Evolutionary conservation across 1,140 invertebrate genomes (phyloP), one percentile per base, ranked within the genome.

Genomic region (Aphis gossypii): DNA sequence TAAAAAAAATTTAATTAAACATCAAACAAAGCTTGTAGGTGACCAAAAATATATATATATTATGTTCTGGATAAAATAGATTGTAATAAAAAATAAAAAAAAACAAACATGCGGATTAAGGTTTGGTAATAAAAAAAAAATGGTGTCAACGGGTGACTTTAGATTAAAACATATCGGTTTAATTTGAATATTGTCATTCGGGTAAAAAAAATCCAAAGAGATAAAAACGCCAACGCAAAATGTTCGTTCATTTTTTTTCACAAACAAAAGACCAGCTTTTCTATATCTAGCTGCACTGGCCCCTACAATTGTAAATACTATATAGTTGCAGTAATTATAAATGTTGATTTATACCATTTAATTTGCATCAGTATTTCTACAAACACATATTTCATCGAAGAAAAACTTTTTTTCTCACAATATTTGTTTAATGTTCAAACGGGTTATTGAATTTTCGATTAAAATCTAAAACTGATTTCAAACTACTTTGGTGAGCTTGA

Each of bases 111-210:
- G 25, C 41, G 82, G 92, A 51, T 84, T 54, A 93, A 54, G 38
- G 76, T 93, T 83, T 56, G 25, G 48, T 25, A 84, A 86, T 38
- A 84, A 51, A 84, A 83, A 83, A 84, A 92, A 92, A 83, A 83
- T 35, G 46, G 23, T 86, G 82, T 93, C 92, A 86, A 86, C 92
- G 68, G 82, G 92, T 84, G 48, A 93, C 92, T 93, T 93, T 54
- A 84, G 48, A 84, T 82, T 84, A 93, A 92, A 93, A 93, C 60
- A 30, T 93, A 93, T 93, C 76, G 92, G 92, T 93, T 93, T 93
- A 86, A 93, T 93, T 93, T 93, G 25, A 48, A 93, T 93, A 93
- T 93, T 93, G 92, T 93, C 48, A 23, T 92, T 83, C 41, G 51
- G 23, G 35, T 41, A 30, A 68, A 90, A 90, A 90, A 90, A 90